A percentile compares a stretch with the other conserved stretches of the same genome.
Evolutionary conservation across 2,888 invertebrate genomes (phyloP).

Genomic region (Chromoteleia sp.): DNA sequence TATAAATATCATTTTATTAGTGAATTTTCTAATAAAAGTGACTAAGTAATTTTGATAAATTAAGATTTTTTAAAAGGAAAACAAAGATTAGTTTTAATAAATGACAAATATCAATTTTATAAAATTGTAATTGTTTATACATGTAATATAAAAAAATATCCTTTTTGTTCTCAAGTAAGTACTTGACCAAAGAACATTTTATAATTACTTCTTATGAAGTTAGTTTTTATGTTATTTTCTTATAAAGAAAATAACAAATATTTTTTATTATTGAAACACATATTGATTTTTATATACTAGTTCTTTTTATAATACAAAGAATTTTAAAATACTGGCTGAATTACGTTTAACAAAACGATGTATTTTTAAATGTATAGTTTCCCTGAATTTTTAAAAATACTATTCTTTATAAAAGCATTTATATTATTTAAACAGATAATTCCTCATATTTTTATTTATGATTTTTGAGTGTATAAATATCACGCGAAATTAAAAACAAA

Average conservation of each 20-base stretch:
- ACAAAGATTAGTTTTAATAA: too few relatives aligned
- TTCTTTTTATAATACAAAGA: not conserved
- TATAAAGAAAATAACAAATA: constrained; percentile 2
- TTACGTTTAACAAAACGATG: not conserved
- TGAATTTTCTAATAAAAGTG: too few relatives aligned
- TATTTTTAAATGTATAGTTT: not conserved
- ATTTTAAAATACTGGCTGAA: not conserved
- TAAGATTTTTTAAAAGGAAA: too few relatives aligned
- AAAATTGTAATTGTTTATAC: too few relatives aligned
- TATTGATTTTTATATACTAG: not conserved
- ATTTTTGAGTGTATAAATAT: not conserved
- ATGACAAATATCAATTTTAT: too few relatives aligned
- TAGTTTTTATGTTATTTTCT: too few relatives aligned
- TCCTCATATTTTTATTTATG: not conserved
- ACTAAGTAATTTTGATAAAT: too few relatives aligned
- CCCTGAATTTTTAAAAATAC: not conserved
- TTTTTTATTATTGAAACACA: too few relatives aligned
- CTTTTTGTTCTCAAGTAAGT: too few relatives aligned
- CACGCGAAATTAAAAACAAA: not conserved
- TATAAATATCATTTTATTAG: too few relatives aligned
- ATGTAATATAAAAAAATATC: too few relatives aligned
- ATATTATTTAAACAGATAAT: not conserved
- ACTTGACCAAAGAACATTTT: not conserved
- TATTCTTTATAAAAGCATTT: not conserved
- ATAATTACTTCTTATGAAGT: too few relatives aligned